A percentile compares a stretch with the other conserved stretches of the same genome.
These are phyloP conservation scores for Drosophila ochracea DNA, from an alignment of 2,888 invertebrate species.

Conservation along the genomic window DNA sequence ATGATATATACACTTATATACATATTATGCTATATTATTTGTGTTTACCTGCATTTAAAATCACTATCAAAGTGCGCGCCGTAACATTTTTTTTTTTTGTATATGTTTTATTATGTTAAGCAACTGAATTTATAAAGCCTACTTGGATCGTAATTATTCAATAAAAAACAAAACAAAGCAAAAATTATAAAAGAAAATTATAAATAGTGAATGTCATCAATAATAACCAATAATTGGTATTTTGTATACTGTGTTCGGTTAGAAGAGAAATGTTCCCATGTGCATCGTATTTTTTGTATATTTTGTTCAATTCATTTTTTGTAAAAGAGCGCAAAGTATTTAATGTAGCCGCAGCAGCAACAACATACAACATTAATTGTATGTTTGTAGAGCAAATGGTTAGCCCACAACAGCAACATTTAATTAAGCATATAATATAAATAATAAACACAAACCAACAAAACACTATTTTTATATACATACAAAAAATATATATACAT, in stretches of 20 bases:
- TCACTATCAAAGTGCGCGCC: constrained; percentile 45
- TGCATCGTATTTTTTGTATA: constrained; percentile 22
- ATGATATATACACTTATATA: constrained; percentile 35
- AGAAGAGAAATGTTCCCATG: constrained; percentile 31
- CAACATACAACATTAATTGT: neutral
- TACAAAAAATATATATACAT: constrained; percentile 37
- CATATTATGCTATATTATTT: constrained; percentile 69
- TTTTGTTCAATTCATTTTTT: constrained; percentile 31
- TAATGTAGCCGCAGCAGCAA: constrained; percentile 48
- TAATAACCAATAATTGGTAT: constrained; percentile 6
- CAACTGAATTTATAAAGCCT: constrained; percentile 57
- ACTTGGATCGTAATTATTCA: constrained; percentile 35
- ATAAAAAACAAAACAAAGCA: constrained; percentile 19
- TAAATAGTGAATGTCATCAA: constrained; percentile 23
- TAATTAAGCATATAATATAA: constrained; percentile 80
- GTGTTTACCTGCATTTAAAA: constrained; percentile 73
- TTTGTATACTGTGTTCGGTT: constrained; percentile 28
- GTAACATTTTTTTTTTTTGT: constrained; percentile 33
- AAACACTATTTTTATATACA: constrained; percentile 74
- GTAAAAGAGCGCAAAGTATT: constrained; percentile 65
- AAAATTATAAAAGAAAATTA: neutral
- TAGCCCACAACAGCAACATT: constrained; percentile 76
- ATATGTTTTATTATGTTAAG: constrained; percentile 67
- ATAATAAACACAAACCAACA: constrained; percentile 39
- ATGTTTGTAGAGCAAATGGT: constrained; percentile 63